Evolutionary conservation across 2,888 invertebrate species (phyloP).

Genomic region (Neoscelio sp.): DNA sequence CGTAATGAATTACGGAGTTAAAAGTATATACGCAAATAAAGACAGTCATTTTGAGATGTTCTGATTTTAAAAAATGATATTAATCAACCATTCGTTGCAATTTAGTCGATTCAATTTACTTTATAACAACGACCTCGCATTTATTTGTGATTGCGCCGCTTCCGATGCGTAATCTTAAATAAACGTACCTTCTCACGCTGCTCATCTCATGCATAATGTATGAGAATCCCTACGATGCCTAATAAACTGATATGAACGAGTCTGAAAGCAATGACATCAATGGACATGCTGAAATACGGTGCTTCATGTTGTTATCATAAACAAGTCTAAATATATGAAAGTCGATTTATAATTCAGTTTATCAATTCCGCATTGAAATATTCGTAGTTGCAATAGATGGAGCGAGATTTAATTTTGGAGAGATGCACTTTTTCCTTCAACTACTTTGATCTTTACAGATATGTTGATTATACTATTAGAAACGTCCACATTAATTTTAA

Average conservation of each 20-base stretch:
- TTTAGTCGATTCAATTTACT: constrained; percentile 26
- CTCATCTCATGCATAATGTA: constrained; percentile 64
- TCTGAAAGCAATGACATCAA: constrained; percentile 46
- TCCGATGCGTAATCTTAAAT: constrained; percentile 61
- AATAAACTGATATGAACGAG: constrained; percentile 60
- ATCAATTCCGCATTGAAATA: constrained; percentile 41
- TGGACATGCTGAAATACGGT: constrained; percentile 20
- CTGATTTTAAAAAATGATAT: constrained; percentile 1
- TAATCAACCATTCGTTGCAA: constrained; percentile 25
- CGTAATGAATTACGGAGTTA: too few species aligned
- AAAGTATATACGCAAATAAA: too few species aligned
- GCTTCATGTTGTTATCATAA: constrained; percentile 34
- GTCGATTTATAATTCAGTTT: constrained; percentile 42
- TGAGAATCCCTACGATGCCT: constrained; percentile 57
- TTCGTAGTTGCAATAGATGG: constrained; percentile 36
- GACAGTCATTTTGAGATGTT: background rate
- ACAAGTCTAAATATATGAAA: constrained; percentile 23
- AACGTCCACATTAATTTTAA: background rate
- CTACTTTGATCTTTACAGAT: constrained; percentile 28
- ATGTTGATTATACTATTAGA: too few species aligned
- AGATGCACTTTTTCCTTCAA: background rate
- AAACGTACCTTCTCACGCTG: constrained; percentile 56
- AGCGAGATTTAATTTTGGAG: background rate
- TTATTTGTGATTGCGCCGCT: constrained; percentile 44
- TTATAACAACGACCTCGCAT: constrained; percentile 37